A percentile compares a stretch with the other conserved stretches of the same genome.
phyloP scores from a whole-genome alignment of 2,113 vertebrate genomes.

The Amblyopsis rosae region DNA sequence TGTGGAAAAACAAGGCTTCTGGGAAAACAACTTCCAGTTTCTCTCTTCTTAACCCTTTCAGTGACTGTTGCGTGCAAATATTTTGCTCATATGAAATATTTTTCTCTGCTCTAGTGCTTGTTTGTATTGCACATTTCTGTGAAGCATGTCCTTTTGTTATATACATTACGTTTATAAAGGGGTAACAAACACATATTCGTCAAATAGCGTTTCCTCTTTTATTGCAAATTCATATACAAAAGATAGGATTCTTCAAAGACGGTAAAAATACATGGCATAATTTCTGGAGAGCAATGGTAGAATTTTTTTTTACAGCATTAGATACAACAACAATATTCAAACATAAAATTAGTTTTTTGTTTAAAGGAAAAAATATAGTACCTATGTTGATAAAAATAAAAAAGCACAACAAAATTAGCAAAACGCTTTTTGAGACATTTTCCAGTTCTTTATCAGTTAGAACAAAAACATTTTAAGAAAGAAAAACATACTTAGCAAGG shows the following conservation, averaged over 20 bases:
- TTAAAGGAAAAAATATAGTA: conserved; percentile 57
- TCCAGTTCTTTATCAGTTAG: conserved; percentile 79
- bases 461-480: conserved; percentile 56
- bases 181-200: conserved; percentile 15
- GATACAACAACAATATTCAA: conserved; percentile 46
- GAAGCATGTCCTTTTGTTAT: not conserved
- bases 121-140: not conserved
- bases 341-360: conserved; percentile 36
- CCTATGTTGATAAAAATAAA: conserved; percentile 72
- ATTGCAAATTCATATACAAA: conserved; percentile 98
- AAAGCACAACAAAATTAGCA: conserved; percentile 14
- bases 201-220: conserved; percentile 85
- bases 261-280: conserved; percentile 78
- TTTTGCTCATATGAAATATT: not conserved
- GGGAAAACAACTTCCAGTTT: conserved; percentile 52
- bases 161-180: not conserved
- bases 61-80: not conserved
- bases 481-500: conserved; percentile 79
- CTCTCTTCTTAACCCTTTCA: conserved; percentile 52
- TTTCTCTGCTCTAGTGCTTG: not conserved
- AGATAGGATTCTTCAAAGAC: conserved; percentile 83
- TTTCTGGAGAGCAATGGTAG: conserved; percentile 73
- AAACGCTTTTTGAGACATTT: conserved; percentile 69
- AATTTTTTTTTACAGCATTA: conserved; percentile 79
- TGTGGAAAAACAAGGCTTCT: conserved; percentile 43